Percentiles rank a stretch among this genome's conserved stretches.
These are phyloP conservation scores for Macaria notata DNA, from an alignment of 2,888 invertebrate genomes.

Conservation along the genomic window DNA sequence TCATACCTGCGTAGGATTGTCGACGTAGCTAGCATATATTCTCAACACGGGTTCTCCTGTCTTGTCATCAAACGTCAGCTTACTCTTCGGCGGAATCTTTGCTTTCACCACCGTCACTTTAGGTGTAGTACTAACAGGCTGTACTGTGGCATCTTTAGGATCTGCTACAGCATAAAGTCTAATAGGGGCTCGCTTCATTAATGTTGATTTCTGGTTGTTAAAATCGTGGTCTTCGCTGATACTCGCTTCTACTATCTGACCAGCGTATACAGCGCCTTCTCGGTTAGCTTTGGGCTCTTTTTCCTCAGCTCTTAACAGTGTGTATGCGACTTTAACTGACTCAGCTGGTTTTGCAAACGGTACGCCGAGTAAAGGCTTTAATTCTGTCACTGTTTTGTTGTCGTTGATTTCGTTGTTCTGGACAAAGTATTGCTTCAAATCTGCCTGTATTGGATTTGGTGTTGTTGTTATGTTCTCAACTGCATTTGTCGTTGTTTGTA, in stretches of 20 bases:
- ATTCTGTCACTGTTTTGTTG: conserved; percentile 52
- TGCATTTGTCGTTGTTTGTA: conserved; percentile 64
- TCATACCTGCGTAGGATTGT: conserved; percentile 61
- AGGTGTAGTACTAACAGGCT: conserved; percentile 38
- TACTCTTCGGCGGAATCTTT: conserved; percentile 70
- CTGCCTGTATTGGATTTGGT: conserved; percentile 52
- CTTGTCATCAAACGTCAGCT: conserved; percentile 68
- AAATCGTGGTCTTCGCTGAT: conserved; percentile 71
- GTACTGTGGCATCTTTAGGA: conserved; percentile 43
- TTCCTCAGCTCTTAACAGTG: conserved; percentile 59
- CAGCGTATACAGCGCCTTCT: conserved; percentile 65
- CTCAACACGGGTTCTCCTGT: conserved; percentile 77
- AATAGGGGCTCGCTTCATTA: conserved; percentile 60
- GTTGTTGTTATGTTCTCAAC: conserved; percentile 44
- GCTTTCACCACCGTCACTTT: conserved; percentile 63
- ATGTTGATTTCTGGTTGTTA: conserved; percentile 60
- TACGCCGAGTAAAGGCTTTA: conserved; percentile 59
- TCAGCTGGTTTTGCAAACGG: conserved; percentile 64
- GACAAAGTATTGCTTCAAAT: conserved; percentile 49
- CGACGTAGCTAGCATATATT: conserved; percentile 78
- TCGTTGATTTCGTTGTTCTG: conserved; percentile 49
- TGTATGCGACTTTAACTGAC: conserved; percentile 67
- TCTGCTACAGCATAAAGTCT: conserved; percentile 59
- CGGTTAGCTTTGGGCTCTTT: conserved; percentile 56
- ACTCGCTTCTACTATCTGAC: conserved; percentile 71